These are phyloP conservation scores for Coracopsis vasa DNA, from an alignment of 2,113 vertebrate species.

Conservation along the genomic window DNA sequence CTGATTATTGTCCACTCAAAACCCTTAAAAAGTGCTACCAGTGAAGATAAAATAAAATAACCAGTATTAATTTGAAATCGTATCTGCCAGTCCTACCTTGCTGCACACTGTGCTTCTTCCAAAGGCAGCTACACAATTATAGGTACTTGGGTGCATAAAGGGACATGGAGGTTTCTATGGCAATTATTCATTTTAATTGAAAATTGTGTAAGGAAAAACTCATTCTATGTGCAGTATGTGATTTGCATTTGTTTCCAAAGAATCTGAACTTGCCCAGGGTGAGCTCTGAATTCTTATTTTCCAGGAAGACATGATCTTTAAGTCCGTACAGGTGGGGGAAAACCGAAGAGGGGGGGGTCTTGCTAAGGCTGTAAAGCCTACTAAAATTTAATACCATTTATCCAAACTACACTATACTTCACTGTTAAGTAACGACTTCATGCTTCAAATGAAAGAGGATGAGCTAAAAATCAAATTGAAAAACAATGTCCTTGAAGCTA, in stretches of 20 bases:
- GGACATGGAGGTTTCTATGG: not conserved
- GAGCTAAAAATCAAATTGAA: not conserved
- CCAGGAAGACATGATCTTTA: not conserved
- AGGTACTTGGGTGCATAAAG: constrained; percentile 7
- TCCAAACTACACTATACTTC: not conserved
- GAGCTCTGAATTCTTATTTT: not conserved
- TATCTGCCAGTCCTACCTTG: not conserved
- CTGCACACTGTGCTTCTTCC: not conserved
- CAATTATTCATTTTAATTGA: constrained; percentile 58
- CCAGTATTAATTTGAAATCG: constrained; percentile 6
- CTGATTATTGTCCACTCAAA: not conserved
- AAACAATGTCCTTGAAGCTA: not conserved
- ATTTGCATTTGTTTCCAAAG: constrained; percentile 27
- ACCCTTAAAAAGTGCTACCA: not conserved
- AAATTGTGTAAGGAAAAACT: constrained; percentile 21
- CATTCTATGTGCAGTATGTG: not conserved
- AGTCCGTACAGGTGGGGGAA: not conserved
- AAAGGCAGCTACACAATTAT: constrained; percentile 3
- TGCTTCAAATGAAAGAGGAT: not conserved
- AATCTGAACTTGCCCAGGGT: not conserved
- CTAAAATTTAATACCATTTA: not conserved
- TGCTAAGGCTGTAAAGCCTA: not conserved
- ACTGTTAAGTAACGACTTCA: not conserved
- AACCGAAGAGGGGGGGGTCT: not conserved
- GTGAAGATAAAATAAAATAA: constrained; percentile 4